Evolutionary conservation across 2,888 invertebrate genomes (phyloP).

Genomic region (Drosophila antonietae): DNA sequence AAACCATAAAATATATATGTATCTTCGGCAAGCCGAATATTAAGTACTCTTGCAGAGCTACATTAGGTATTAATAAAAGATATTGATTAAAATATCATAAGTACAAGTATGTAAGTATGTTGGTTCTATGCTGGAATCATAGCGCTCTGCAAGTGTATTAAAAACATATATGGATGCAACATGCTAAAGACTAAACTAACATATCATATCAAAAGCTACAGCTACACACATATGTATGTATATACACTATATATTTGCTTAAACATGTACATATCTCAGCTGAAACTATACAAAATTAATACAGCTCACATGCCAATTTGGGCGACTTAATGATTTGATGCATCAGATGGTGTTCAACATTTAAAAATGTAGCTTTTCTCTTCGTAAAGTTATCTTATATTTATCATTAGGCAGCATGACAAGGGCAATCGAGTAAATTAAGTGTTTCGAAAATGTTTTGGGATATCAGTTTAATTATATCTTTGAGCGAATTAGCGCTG

Average conservation of each 20-base stretch:
- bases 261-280: conserved; percentile 12
- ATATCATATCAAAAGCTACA: conserved; percentile 30
- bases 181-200: conserved; percentile 68
- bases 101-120: not conserved
- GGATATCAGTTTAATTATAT: conserved; percentile 3
- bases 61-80: not conserved
- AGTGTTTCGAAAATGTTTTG: conserved; percentile 20
- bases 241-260: conserved; percentile 5
- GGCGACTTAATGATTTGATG: conserved; percentile 10
- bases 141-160: conserved; percentile 15
- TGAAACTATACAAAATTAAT: conserved; percentile 64
- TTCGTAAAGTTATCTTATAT: not conserved
- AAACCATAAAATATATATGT: conserved; percentile 1
- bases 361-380: not conserved
- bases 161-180: conserved; percentile 53
- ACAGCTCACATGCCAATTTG: conserved; percentile 58
- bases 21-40: conserved; percentile 18
- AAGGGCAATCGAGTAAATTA: conserved; percentile 4
- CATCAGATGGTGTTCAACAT: conserved; percentile 7
- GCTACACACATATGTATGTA: conserved; percentile 11
- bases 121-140: not conserved
- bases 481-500: conserved; percentile 6
- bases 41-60: conserved; percentile 13
- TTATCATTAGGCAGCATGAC: conserved; percentile 2
- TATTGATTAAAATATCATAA: too few species aligned